Percentiles rank a stretch among this genome's conserved stretches.
phyloP scores from a whole-genome alignment of 2,113 vertebrate genomes.

The Brachyhypopomus gauderio region DNA sequence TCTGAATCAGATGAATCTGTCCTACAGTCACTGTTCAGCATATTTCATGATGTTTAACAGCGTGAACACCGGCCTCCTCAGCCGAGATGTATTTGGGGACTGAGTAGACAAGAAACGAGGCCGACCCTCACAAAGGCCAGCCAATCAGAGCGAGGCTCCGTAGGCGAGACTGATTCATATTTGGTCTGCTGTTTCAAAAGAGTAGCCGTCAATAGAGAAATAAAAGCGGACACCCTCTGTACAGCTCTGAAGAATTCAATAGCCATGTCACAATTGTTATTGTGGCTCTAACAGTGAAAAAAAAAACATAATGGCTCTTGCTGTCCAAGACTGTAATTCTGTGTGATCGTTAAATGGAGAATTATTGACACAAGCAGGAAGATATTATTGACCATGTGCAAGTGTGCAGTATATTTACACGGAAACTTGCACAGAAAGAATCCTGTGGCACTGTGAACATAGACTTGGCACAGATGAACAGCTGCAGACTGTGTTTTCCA shows the following conservation, averaged over 20 bases:
- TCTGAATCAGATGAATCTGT: not conserved
- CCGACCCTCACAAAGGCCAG: not conserved
- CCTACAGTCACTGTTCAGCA: not conserved
- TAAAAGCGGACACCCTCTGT: not conserved
- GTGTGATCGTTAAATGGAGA: not conserved
- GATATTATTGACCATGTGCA: conserved; percentile 7
- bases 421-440: too few species aligned
- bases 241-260: not conserved
- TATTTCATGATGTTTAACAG: not conserved
- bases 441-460: too few species aligned
- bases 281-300: not conserved
- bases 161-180: not conserved
- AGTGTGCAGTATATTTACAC: not conserved
- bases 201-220: not conserved
- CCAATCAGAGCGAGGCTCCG: not conserved
- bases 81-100: not conserved
- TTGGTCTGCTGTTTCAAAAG: conserved; percentile 30
- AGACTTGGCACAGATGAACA: too few species aligned
- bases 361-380: conserved; percentile 7
- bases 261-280: not conserved
- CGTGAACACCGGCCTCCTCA: not conserved
- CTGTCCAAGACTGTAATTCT: conserved; percentile 4
- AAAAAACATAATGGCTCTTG: not conserved
- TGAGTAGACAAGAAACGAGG: not conserved
- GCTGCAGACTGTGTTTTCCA: too few species aligned